Conservation (phyloP, 2,113 vertebrate genomes). For the Myocastor coypus region DNA sequence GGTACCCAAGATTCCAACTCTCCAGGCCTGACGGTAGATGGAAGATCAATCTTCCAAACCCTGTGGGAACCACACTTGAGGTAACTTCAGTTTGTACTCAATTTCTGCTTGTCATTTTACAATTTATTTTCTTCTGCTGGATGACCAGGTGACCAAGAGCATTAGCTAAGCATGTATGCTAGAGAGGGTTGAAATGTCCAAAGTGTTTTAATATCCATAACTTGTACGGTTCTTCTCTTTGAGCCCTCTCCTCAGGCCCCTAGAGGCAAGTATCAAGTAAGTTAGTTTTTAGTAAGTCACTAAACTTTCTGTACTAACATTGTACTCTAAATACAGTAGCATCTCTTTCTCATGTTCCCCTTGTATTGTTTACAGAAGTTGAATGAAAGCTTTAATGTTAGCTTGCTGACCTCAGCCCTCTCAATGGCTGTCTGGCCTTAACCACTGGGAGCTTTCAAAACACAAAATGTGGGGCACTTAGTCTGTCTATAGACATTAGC, state of each 20-base stretch:
- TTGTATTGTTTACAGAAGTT: neutral
- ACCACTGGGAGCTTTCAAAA: neutral
- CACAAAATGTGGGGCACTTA: neutral
- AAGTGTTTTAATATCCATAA: neutral
- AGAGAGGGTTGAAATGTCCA: neutral
- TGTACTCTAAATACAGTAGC: neutral
- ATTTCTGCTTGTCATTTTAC: neutral
- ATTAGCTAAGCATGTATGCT: neutral
- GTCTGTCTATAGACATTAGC: neutral
- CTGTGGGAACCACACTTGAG: neutral
- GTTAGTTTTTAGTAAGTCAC: neutral
- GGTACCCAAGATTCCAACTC: neutral
- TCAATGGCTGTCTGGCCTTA: neutral
- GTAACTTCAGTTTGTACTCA: neutral
- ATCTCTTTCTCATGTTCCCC: too few relatives aligned
- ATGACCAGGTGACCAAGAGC: neutral
- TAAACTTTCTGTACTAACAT: neutral
- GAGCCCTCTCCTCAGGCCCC: neutral
- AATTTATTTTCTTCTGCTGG: neutral
- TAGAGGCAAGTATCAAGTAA: neutral
- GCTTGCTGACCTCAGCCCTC: neutral
- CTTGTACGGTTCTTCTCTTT: too few relatives aligned
- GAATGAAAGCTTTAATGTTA: neutral
- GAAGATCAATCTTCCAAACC: neutral
- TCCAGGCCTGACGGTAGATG: neutral